phyloP scores from a whole-genome alignment of 2,888 invertebrate species.

The Pecten maximus region DNA sequence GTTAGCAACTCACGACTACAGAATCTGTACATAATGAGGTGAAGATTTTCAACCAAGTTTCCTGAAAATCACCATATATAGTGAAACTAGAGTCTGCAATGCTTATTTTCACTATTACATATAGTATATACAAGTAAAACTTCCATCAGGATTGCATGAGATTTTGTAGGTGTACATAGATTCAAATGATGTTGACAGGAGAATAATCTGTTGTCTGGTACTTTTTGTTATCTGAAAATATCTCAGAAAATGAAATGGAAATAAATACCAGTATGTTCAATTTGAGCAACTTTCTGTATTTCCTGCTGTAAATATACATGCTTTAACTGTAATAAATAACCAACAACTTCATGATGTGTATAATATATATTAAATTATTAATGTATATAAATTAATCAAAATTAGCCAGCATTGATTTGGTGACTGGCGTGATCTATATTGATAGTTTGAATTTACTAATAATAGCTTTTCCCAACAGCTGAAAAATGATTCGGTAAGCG shows the following conservation, averaged over 20 bases:
- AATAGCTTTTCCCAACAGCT: constrained; percentile 38
- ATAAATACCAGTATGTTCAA: not conserved
- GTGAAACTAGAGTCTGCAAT: too few species aligned
- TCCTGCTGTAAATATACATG: not conserved
- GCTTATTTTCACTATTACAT: too few species aligned
- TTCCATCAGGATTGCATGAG: too few species aligned
- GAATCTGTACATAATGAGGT: too few species aligned
- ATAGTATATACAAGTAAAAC: too few species aligned
- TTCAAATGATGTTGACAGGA: not conserved
- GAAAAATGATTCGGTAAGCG: constrained; percentile 44
- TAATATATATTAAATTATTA: not conserved
- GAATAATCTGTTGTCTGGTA: too few species aligned
- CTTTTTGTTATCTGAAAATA: too few species aligned
- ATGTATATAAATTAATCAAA: not conserved
- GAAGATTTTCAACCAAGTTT: too few species aligned
- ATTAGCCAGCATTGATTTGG: not conserved
- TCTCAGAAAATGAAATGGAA: too few species aligned
- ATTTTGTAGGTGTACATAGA: too few species aligned
- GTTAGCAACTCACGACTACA: too few species aligned
- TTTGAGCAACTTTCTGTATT: not conserved
- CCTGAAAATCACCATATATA: too few species aligned
- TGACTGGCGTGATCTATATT: not conserved
- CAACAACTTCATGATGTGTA: not conserved
- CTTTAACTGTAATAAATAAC: not conserved
- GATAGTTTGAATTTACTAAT: not conserved